Base-by-base conservation (phyloP, 1,140 invertebrate genomes). In the Drosophila triauraria region DNA sequence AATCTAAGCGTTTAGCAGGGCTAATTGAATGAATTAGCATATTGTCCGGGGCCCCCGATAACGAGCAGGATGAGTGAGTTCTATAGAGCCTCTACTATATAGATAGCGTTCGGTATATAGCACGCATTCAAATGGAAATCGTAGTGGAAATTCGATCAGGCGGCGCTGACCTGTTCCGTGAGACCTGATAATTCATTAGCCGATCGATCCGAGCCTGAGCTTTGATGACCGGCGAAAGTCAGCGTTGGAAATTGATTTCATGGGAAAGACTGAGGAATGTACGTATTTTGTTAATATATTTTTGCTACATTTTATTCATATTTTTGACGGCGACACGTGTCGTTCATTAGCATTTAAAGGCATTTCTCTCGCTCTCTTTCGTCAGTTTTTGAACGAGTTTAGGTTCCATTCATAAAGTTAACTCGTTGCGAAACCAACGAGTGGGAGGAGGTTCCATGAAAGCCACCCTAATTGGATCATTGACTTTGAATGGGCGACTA, bases 21-120 rank as follows among this genome's bases (percentile, higher is more conserved):
- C 75, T 88, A 88, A 90, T 88, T 88, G 85, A 88, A 88, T 91
- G 86, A 90, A 81, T 85, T 86, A 82, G 62, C 84, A 79, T 82
- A 75, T 75, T 76, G 62, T 76, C 20, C 13, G 40, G 35, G 20
- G n/a, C 10, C 27, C 27, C 40, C 54, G 81, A 83, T 83, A 80
- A 84, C 63, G 46, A 53, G 43, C 75, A 74, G 68, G 53, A 82
- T 59, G 68, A 46, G 53, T 64, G 68, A 46, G 53, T 64, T 50
- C 20, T 25, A 40, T 32, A 12, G 4, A 4, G 8, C 10, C n/a
- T 20, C 12, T 30, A 6, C 20, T 20, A 20, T 1, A 20, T 20
- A 56, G 53, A 56, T 32, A 30, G 53, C 32, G 17, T 1, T 35
- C 30, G 15, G n/a, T n/a, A 17, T 48, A 23, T 53, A 4, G 30